Evolutionary conservation across 2,888 invertebrate genomes (phyloP).

Genomic region (Pandemis heparana): DNA sequence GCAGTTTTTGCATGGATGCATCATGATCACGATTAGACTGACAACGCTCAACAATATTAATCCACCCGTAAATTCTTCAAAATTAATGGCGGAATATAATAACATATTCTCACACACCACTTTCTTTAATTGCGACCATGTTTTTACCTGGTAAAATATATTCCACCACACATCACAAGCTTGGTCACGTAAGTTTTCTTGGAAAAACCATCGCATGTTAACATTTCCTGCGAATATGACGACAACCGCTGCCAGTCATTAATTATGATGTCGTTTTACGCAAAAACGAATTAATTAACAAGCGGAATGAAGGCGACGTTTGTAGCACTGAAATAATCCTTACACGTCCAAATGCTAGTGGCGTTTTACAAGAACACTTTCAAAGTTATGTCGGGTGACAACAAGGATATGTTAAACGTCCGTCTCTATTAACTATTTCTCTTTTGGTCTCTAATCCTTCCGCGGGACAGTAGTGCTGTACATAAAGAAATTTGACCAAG

Average conservation of each 20-base stretch:
- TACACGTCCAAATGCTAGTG: not conserved
- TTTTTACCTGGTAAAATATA: not conserved
- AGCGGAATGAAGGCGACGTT: constrained; percentile 20
- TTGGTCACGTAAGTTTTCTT: constrained; percentile 35
- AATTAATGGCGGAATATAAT: not conserved
- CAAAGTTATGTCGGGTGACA: no score
- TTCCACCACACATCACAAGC: not conserved
- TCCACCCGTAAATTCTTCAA: no score
- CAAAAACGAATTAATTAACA: constrained; percentile 44
- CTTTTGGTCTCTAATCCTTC: no score
- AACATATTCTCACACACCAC: not conserved
- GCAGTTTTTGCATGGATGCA: no score
- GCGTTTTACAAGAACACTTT: not conserved
- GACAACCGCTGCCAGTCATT: constrained; percentile 57
- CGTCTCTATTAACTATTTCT: no score
- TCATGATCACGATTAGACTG: no score
- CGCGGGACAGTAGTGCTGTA: no score
- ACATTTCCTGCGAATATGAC: constrained; percentile 51
- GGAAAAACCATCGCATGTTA: constrained; percentile 49
- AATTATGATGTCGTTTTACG: constrained; percentile 59
- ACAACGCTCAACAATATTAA: no score
- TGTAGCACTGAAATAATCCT: constrained; percentile 7
- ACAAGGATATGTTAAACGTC: no score
- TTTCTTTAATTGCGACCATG: not conserved
- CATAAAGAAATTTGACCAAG: no score